Conservation (phyloP, 2,888 invertebrate species). For the Actias luna region DNA sequence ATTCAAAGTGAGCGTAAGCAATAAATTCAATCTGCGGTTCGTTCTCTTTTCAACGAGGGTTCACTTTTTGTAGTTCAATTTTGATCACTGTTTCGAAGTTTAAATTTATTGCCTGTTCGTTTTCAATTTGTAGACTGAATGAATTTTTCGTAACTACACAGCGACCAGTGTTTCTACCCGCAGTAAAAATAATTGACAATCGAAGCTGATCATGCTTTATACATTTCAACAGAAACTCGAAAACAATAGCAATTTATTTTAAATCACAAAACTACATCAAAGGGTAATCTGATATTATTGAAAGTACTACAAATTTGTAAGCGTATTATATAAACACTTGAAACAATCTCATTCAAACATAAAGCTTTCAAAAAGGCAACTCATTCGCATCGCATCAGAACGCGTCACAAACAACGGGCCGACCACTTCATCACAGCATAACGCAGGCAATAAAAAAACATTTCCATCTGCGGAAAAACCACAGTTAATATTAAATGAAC, state of each 20-base stretch:
- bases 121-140: conserved; percentile 65
- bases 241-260: conserved; percentile 9
- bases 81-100: conserved; percentile 76
- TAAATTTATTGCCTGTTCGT: conserved; percentile 69
- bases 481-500: conserved; percentile 82
- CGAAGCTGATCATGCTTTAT: conserved; percentile 28
- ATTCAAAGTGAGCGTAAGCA: conserved; percentile 54
- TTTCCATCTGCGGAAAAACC: conserved; percentile 80
- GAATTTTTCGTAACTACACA: conserved; percentile 39
- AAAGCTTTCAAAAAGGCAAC: conserved; percentile 69
- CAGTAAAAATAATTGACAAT: conserved; percentile 50
- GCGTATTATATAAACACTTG: conserved; percentile 50
- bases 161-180: conserved; percentile 25
- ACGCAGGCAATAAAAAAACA: conserved; percentile 74
- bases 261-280: conserved; percentile 14
- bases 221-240: neutral
- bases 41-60: conserved; percentile 57
- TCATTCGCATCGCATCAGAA: conserved; percentile 67
- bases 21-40: conserved; percentile 75
- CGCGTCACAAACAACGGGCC: conserved; percentile 74
- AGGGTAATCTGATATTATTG: conserved; percentile 20
- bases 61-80: conserved; percentile 73
- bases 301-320: conserved; percentile 26
- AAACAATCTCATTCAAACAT: conserved; percentile 60
- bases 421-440: conserved; percentile 78